Evolutionary conservation across 2,888 invertebrate species (phyloP), one percentile per base, ranked within the genome.

Genomic region (Nomada lathburiana): DNA sequence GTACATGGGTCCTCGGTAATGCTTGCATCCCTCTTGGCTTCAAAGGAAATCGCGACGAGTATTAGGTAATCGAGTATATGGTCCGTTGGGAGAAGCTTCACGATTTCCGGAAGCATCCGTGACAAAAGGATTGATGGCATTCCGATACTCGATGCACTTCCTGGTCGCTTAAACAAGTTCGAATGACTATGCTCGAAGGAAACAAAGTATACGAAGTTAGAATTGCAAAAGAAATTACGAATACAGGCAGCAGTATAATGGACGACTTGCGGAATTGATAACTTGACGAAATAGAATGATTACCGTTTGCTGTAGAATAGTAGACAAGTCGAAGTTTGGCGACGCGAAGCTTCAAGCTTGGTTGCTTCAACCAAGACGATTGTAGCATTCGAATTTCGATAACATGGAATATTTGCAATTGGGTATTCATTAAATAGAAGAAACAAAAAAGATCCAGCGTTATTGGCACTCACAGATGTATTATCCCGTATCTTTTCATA

Each of bases 91-190:
- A n/a, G n/a, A 23, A n/a, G 18, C 4, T 11, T n/a, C 29, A 50
- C 20, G 47, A 50, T 70, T 36, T 70, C 50, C 57, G 57, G 44
- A 59, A 69, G 57, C 59, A 47, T 23, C 2, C 47, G 60, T 29
- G 60, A 70, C 70, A 50, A 70, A 70, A 50, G 70, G 60, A 70
- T 60, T 70, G 59, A 70, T 70, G 29, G 47, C 52, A 63, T 72
- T 53, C 53, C 42, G 16, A 47, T 20, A 20, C 60, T 16, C 50
- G 5, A n/a, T 0, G n/a, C 60, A n/a, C 29, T 70, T 70, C 70
- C 20, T 20, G 47, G 20, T 18, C 26, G 1, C n/a, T 59, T 70
- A 55, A 5, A 18, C 13, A 7, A 2, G 18, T 11, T 55, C 18
- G 42, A 36, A 42, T 13, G 20, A 36, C n/a, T 16, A 3, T 36